These are phyloP conservation scores for Danaus plexippus DNA, from an alignment of 1,140 invertebrate genomes.

Conservation along the genomic window DNA sequence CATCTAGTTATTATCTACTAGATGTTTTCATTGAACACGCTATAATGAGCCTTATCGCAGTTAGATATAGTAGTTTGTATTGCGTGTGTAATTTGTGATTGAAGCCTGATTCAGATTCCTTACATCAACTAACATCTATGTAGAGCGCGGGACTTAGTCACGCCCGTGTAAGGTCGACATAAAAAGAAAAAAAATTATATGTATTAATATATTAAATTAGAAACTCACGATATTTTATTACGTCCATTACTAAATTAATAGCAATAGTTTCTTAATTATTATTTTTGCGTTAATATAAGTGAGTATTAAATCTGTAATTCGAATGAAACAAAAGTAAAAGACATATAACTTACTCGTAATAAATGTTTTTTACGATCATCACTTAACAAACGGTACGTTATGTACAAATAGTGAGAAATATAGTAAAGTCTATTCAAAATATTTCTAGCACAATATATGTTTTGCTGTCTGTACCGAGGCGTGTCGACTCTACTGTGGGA, in stretches of 20 bases:
- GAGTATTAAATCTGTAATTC: not conserved
- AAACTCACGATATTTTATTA: too few relatives aligned
- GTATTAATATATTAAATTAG: too few relatives aligned
- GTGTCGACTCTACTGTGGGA: conserved; percentile 50
- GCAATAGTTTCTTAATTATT: too few relatives aligned
- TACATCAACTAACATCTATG: conserved; percentile 21
- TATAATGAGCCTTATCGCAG: not conserved
- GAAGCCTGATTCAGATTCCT: conserved; percentile 22
- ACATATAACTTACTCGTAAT: not conserved
- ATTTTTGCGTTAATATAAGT: too few relatives aligned
- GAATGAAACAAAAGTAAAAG: not conserved
- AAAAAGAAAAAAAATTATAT: conserved; percentile 9
- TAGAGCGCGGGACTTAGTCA: conserved; percentile 30
- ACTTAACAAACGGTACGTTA: too few relatives aligned
- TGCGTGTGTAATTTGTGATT: conserved; percentile 22
- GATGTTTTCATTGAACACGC: too few relatives aligned
- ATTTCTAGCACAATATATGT: conserved; percentile 1
- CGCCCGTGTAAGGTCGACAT: conserved; percentile 33
- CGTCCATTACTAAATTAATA: too few relatives aligned
- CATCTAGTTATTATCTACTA: too few relatives aligned
- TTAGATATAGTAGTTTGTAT: conserved; percentile 6
- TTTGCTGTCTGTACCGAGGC: conserved; percentile 41
- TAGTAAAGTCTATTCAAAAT: too few relatives aligned
- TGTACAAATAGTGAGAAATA: too few relatives aligned
- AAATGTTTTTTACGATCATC: too few relatives aligned